Evolutionary conservation across 2,113 vertebrate species (phyloP), one percentile per base, ranked within the genome.

Genomic region (Rhineura floridana): DNA sequence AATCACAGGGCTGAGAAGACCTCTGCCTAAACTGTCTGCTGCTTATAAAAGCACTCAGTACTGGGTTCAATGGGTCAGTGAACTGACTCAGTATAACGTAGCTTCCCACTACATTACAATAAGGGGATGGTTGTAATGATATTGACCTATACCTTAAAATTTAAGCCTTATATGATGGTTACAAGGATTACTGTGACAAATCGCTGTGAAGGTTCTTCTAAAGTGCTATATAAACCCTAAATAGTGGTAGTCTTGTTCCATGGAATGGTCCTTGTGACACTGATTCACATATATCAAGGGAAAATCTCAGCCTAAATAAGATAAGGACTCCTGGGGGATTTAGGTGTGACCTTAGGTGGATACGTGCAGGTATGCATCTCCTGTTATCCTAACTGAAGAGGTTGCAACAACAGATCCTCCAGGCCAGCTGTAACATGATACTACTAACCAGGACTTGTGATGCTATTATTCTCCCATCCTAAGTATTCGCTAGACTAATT

Each of bases 301-400:
- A 88, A 0, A 0, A 33, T 83, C 78, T 86, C 88, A 87, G 42
- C 6, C 83, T 48, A 62, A 19, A 65, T 90, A 87, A 88, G 85
- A 77, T 62, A 76, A 77, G 87, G 86, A 82, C 81, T 90, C 21
- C 91, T 89, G 85, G 83, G 90, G 36, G 81, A 50, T n/a, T 36
- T 33, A 72, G 81, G 50, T 1, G 89, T 93, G 88, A 82, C 92
- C 50, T 91, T 86, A 88, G 30, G 55, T 77, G 11, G 17, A 33
- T 33, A 67, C 70, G 39, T 82, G 84, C 70, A 67, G 23, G 28
- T 10, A 33, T 63, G 4, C 9, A 77, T 80, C 63, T 59, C 76
- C 83, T 65, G 36, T 88, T 50, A 33, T n/a, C 0, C 2, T 83
- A 88, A 84, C 36, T 8, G 63, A 23, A 44, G 12, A 48, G 70